Evolutionary conservation across 2,113 vertebrate genomes (phyloP).

Genomic region (Maylandia zebra): DNA sequence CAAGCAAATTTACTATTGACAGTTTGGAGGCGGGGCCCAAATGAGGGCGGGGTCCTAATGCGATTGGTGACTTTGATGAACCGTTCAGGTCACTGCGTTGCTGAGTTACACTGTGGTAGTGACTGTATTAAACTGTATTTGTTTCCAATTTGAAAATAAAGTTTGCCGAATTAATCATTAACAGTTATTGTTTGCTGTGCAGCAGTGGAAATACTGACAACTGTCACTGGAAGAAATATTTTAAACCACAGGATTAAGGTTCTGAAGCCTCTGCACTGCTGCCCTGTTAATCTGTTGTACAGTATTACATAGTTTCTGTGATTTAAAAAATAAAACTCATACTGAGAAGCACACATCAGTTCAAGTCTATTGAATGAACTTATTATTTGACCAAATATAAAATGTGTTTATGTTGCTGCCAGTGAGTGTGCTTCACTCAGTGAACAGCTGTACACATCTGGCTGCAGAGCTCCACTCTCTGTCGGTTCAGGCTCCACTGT

Average conservation of each 20-base stretch:
- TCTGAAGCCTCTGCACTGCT: not conserved
- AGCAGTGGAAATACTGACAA: not conserved
- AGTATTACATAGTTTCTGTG: not conserved
- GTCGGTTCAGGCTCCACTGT: not conserved
- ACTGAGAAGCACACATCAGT: not conserved
- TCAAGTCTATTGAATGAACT: not conserved
- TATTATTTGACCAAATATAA: not conserved
- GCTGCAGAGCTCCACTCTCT: not conserved
- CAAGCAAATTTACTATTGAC: not conserved
- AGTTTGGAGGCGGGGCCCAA: not conserved
- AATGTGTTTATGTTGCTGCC: not conserved
- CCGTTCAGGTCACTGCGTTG: not conserved
- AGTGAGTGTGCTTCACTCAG: not conserved
- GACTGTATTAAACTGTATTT: not conserved
- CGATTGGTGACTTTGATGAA: not conserved
- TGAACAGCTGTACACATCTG: not conserved
- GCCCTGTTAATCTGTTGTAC: not conserved
- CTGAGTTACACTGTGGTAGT: not conserved
- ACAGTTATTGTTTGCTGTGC: not conserved
- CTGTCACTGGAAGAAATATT: not conserved
- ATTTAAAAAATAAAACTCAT: not conserved
- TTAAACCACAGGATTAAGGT: not conserved
- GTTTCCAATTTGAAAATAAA: not conserved
- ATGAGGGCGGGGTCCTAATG: not conserved
- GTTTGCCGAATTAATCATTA: not conserved